Evolutionary conservation across 2,113 vertebrate genomes (phyloP).

Genomic region (Mus musculus): DNA sequence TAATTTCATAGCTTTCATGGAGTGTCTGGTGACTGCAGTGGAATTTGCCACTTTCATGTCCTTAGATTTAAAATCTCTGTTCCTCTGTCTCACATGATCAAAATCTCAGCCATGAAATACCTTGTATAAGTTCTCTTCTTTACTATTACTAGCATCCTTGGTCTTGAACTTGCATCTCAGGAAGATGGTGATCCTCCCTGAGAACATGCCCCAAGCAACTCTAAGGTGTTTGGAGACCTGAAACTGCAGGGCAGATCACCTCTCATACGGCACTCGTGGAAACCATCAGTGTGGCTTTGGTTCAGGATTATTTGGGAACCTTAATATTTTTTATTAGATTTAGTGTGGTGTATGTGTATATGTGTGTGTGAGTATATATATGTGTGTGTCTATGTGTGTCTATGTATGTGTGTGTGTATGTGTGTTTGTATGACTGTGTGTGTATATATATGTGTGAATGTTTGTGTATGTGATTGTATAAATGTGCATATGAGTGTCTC

Average conservation of each 20-base stretch:
- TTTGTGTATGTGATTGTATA: background rate
- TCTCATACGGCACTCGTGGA: background rate
- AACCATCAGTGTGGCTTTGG: background rate
- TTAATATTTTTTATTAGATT: background rate
- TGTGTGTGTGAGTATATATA: background rate
- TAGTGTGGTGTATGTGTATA: background rate
- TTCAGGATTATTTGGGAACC: background rate
- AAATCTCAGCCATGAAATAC: background rate
- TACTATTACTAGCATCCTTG: slow-evolving; percentile 5
- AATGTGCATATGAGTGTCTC: background rate
- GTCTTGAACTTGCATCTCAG: background rate
- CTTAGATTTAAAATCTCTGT: background rate
- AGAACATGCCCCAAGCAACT: background rate
- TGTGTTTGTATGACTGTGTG: background rate
- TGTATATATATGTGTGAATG: background rate
- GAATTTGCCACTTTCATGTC: background rate
- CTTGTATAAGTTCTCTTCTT: background rate
- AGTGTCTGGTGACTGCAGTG: background rate
- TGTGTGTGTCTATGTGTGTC: background rate
- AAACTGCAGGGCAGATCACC: background rate
- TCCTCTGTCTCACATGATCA: background rate
- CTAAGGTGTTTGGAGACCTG: background rate
- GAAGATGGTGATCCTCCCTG: background rate
- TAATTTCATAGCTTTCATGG: background rate
- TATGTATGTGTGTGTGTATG: background rate